Base-by-base conservation (phyloP, 2,113 vertebrate genomes). In the Microcebus griseorufus region DNA sequence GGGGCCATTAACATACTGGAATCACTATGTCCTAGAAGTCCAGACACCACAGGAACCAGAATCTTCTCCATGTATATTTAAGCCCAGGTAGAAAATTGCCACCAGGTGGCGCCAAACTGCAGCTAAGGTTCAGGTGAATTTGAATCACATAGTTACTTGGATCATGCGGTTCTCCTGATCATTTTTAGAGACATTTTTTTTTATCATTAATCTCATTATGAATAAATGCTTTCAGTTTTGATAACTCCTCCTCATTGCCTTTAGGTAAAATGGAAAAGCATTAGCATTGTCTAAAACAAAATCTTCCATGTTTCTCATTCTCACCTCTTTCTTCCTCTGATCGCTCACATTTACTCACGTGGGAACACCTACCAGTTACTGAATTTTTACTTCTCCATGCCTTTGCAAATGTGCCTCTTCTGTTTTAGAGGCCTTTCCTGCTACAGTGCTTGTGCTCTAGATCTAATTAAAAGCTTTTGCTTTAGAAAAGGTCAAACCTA, bases 31-130 rank as follows among this genome's bases (percentile, higher is more conserved):
- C 22, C 12, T 86, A n/a, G 5, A 81, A 78, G 81, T 75, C 14
- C 29, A 73, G 53, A 11, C 69, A 34, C 2, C 20, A 4, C 9
- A 51, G 7, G 8, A 88, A 70, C 4, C 27, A 48, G 62, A 78
- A 45, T 80, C 83, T 67, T 88, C 48, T 62, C 34, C 2, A 3
- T 6, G 65, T 79, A 48, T 70, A 60, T n/a, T 90, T 76, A 88
- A 80, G 34, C 32, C 37, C 65, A 14, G 39, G 72, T 42, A 97
- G 51, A 75, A 32, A 80, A 10, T 70, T 72, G n/a, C 78, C 96
- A 89, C 93, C 95, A 97, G 96, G 94, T 94, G 97, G 96, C 91
- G 60, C 96, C 94, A 97, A 93, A 97, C 76, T 75, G 88, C 78
- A 97, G 90, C 73, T 80, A 82, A 93, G 94, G 29, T 69, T 39